Conservation (phyloP, 2,797 vertebrate genomes). For the Tenualosa thibaudeaui region DNA sequence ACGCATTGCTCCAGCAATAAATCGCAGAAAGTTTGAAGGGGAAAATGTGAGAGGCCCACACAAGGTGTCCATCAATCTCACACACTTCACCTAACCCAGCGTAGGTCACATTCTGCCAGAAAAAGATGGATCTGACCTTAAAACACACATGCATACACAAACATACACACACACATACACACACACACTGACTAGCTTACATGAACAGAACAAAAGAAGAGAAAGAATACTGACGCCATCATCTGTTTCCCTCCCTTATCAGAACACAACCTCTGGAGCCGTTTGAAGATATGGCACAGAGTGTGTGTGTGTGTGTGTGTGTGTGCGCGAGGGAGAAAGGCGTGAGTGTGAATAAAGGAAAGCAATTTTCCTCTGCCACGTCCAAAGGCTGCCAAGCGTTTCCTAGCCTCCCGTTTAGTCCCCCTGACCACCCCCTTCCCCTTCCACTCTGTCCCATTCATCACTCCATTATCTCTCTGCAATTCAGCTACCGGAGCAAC, state of each 20-base stretch:
- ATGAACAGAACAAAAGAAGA: slow-evolving; percentile 24
- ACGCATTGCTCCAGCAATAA: slow-evolving; percentile 26
- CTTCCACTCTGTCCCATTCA: slow-evolving; percentile 19
- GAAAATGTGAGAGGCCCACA: slow-evolving; percentile 30
- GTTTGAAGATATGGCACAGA: slow-evolving; percentile 44
- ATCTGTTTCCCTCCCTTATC: slow-evolving; percentile 57
- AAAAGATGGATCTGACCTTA: neutral
- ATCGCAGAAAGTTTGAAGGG: slow-evolving; percentile 1
- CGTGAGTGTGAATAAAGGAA: neutral
- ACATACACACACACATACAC: neutral
- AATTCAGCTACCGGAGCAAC: slow-evolving; percentile 40
- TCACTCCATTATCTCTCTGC: slow-evolving; percentile 36
- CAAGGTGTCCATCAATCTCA: slow-evolving; percentile 38
- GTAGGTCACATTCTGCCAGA: neutral
- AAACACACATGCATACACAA: neutral
- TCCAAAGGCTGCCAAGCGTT: neutral
- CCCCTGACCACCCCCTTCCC: neutral
- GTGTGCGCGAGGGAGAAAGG: slow-evolving; percentile 31
- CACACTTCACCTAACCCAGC: slow-evolving; percentile 29
- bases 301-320: neutral
- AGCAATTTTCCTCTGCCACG: slow-evolving; percentile 27
- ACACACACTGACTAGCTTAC: neutral
- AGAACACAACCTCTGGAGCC: slow-evolving; percentile 43
- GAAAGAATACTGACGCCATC: slow-evolving; percentile 43
- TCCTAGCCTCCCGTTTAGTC: neutral